Conservation (phyloP, 2,113 vertebrate genomes). For the human region GRCh38 chr3:180817001-180817500, state of each 20-base stretch:
- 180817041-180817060: neutral
- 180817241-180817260: neutral
- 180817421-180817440: neutral
- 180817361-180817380: neutral
- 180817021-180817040: neutral
- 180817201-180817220: neutral
- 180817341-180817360: neutral
- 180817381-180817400: neutral
- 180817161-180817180: neutral
- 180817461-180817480: neutral
- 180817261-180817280: neutral
- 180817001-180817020: neutral
- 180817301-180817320: neutral
- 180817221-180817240: neutral
- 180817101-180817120: neutral
- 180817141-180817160: neutral
- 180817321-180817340: neutral
- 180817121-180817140: neutral
- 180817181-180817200: neutral
- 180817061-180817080: neutral
- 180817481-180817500: neutral
- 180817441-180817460: neutral
- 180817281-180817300: neutral
- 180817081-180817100: neutral
- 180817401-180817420: neutral